Evolutionary conservation across 2,113 vertebrate species (phyloP), one percentile per base, ranked within the genome.

Genomic region (Sakesphorus luctuosus): DNA sequence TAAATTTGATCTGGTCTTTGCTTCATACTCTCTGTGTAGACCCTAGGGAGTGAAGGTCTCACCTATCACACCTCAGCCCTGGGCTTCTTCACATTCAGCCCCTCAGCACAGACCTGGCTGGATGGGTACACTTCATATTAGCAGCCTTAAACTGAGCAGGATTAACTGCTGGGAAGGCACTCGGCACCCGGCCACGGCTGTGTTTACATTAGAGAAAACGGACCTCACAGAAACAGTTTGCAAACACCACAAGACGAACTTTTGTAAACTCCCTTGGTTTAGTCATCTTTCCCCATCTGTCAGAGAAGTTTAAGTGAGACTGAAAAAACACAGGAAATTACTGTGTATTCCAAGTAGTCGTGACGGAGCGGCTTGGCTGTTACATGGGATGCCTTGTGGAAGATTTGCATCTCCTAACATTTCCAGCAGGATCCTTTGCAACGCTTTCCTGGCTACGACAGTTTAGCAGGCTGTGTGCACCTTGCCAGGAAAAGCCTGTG

Each of bases 281-380:
- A 98, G 97, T 97, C 97, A 97, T 97, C 94, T 73, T 61, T 97
- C 96, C 95, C 96, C 97, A 97, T 97, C 96, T 96, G 97, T 96
- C 97, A 97, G 90, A 97, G 97, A 94, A 90, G 96, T 96, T 97
- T 93, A 97, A 96, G 95, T 92, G 94, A 97, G 96, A 96, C 52
- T 95, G 96, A 97, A 95, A 97, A 97, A 96, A 92, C 85, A 97
- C 96, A 98, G 97, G 97, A 98, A 98, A 98, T 98, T 97, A 78
- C 94, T 96, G 96, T 96, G 96, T 97, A 97, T 97, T 97, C 97
- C 96, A 98, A 97, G 96, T 80, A 92, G 97, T 96, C 93, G 96
- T 97, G 97, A 97, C 96, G 93, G 96, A 95, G 96, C 78, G 78
- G 88, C 96, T 97, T 98, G 96, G 98, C 97, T 95, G 97, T 96